Evolutionary conservation across 2,797 vertebrate genomes (phyloP), one percentile per base, ranked within the genome.

Genomic region (Rhynchonycteris naso): DNA sequence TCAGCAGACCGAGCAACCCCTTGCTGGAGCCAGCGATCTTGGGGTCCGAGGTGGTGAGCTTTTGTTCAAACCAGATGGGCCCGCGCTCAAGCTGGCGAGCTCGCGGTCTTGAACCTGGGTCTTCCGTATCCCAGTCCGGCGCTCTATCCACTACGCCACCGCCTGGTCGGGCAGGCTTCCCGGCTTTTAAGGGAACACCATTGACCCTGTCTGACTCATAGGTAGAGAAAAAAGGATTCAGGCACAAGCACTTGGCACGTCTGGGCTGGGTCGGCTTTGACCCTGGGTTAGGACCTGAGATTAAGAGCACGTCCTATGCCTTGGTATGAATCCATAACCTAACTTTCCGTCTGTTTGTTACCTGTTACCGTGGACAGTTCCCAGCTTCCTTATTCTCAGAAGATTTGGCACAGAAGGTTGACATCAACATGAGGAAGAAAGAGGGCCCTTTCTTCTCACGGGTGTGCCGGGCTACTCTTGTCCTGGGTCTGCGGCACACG

Each of bases 381-480:
- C 69, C 52, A 63, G 87, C 11, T 74, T 75, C 75, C 50, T 69
- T 76, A 52, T 50, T 63, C 30, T 50, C 88, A 83, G 63, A 88
- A 61, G 56, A 58, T 66, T 74, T 72, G 90, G 93, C 84, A 93
- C 59, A 88, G 83, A 63, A 69, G 81, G 78, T 81, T 78, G 54
- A 0, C 2, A 33, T 76, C 63, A 56, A 74, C 19, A 11, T 4
- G 30, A 83, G 47, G 63, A 78, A 95, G 76, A 86, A 35, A 63
- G 54, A 47, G 22, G n/a, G 78, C 7, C 26, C 69, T 92, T 90
- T 72, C 78, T 91, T 75, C 63, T 63, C 52, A 8, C 0, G 5
- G 61, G 56, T 5, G 14, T 16, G 4, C 22, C 59, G 30, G 28
- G 69, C 33, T 28, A 28, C 56, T 81, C 90, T 33, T 50, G 11